A percentile compares a stretch with the other conserved stretches of the same genome.
These are phyloP conservation scores for Microdon myrmicae DNA, from an alignment of 2,888 invertebrate species.

Conservation along the genomic window DNA sequence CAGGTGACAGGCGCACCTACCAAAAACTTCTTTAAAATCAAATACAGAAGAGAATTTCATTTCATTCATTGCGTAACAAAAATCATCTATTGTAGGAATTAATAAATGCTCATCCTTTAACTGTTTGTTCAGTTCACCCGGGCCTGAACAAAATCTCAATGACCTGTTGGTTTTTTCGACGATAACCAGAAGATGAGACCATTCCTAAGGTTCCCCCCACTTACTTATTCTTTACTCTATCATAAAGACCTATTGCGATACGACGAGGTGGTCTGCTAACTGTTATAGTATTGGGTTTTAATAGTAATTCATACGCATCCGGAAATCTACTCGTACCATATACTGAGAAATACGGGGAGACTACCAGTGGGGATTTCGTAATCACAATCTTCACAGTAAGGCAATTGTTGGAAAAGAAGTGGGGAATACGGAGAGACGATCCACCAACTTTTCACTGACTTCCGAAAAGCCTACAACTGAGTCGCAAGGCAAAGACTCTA, in stretches of 20 bases:
- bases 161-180: conserved; percentile 43
- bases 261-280: conserved; percentile 18
- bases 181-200: conserved; percentile 11
- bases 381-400: no score
- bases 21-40: conserved; percentile 53
- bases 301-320: conserved; percentile 7
- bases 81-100: conserved; percentile 53
- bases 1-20: conserved; percentile 51
- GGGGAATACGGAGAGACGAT: no score
- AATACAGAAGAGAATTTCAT: conserved; percentile 52
- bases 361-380: no score
- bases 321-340: conserved; percentile 18
- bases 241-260: conserved; percentile 11
- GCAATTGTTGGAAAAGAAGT: no score
- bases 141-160: conserved; percentile 56
- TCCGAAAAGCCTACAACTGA: no score
- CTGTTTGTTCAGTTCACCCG: conserved; percentile 52
- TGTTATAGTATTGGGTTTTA: conserved; percentile 14
- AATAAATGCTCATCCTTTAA: conserved; percentile 46
- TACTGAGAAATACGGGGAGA: no score
- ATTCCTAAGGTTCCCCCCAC: conserved; percentile 5
- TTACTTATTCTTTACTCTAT: conserved; percentile 5
- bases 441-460: no score
- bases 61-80: conserved; percentile 41
- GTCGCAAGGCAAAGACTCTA: no score